Conservation (phyloP, 30 jellyfish, hydroid and myxozoan species). For the Clytia hemisphaerica region DNA sequence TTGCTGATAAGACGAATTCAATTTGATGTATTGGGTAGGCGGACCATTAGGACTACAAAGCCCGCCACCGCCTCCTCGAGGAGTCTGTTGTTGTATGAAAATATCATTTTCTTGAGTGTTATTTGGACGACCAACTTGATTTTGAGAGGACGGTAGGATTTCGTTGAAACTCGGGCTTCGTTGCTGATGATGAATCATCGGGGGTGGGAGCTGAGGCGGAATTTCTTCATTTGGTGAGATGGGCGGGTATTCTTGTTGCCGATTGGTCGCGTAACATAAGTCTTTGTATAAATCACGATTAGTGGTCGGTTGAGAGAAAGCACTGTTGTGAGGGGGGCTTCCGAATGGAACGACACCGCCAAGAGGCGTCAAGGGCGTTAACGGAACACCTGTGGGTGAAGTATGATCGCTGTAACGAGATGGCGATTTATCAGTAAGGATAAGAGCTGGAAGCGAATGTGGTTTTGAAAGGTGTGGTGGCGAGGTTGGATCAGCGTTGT, state of each 20-base stretch:
- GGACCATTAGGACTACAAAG: slow-evolving; percentile 77
- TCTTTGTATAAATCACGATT: slow-evolving; percentile 31
- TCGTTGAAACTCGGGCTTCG: slow-evolving; percentile 30
- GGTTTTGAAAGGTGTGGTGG: slow-evolving; percentile 65
- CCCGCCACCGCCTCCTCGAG: slow-evolving; percentile 56
- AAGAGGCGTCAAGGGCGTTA: slow-evolving; percentile 95
- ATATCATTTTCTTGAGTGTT: no score
- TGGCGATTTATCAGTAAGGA: slow-evolving; percentile 63
- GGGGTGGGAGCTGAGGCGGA: slow-evolving; percentile 49
- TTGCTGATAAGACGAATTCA: slow-evolving; percentile 54
- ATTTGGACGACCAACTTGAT: slow-evolving; percentile 79
- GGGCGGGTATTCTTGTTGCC: slow-evolving; percentile 25
- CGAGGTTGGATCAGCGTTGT: slow-evolving; percentile 24
- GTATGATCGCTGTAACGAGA: slow-evolving; percentile 75
- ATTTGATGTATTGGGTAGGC: slow-evolving; percentile 44
- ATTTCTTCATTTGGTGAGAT: slow-evolving; percentile 69
- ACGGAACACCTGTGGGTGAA: slow-evolving; percentile 90
- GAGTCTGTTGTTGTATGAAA: slow-evolving; percentile 56
- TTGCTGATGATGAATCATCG: slow-evolving; percentile 40
- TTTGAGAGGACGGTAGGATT: slow-evolving; percentile 55
- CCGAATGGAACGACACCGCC: slow-evolving; percentile 77
- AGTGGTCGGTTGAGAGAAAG: slow-evolving; percentile 49
- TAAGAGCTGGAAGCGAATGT: slow-evolving; percentile 71
- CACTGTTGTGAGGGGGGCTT: slow-evolving; percentile 74
- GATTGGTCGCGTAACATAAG: slow-evolving; percentile 3